Conservation (phyloP, 1,140 invertebrate species). For the Rhyacophila brunnea region DNA sequence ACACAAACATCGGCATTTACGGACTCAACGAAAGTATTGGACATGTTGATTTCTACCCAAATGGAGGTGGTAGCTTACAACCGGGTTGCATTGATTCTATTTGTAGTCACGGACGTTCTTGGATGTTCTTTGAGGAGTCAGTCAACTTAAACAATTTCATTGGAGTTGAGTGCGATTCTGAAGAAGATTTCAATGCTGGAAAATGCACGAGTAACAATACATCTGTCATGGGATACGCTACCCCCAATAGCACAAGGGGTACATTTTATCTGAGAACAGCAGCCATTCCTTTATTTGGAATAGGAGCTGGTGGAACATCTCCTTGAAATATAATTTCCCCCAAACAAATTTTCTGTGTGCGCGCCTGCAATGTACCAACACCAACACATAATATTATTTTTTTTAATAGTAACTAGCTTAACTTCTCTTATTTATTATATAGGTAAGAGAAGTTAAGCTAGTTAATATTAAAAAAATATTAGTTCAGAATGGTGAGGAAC, state of each 20-base stretch:
- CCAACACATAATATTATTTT: too few species aligned
- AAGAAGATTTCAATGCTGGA: conserved; percentile 50
- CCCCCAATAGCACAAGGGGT: conserved; percentile 47
- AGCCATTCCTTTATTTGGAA: too few species aligned
- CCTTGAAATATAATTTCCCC: too few species aligned
- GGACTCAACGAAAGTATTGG: conserved; percentile 58
- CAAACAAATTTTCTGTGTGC: too few species aligned
- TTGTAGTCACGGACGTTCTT: conserved; percentile 62
- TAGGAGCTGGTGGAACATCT: too few species aligned
- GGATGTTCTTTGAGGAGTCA: conserved; percentile 59
- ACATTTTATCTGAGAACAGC: conserved; percentile 51
- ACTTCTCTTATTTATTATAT: too few species aligned
- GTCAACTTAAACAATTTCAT: conserved; percentile 55
- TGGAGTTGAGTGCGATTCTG: conserved; percentile 49
- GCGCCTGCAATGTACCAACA: too few species aligned
- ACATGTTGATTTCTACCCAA: conserved; percentile 65
- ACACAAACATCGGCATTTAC: conserved; percentile 56
- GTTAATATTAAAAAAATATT: too few species aligned
- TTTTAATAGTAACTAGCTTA: too few species aligned
- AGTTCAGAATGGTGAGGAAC: too few species aligned
- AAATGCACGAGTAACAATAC: conserved; percentile 45
- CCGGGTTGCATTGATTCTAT: conserved; percentile 62
- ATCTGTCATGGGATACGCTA: conserved; percentile 56
- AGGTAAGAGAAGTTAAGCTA: too few species aligned
- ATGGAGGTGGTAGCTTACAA: conserved; percentile 60